Percentiles rank a stretch among this genome's conserved stretches.
These are phyloP conservation scores for Cephus pygmeus DNA, from an alignment of 2,888 invertebrate genomes.

Conservation along the genomic window DNA sequence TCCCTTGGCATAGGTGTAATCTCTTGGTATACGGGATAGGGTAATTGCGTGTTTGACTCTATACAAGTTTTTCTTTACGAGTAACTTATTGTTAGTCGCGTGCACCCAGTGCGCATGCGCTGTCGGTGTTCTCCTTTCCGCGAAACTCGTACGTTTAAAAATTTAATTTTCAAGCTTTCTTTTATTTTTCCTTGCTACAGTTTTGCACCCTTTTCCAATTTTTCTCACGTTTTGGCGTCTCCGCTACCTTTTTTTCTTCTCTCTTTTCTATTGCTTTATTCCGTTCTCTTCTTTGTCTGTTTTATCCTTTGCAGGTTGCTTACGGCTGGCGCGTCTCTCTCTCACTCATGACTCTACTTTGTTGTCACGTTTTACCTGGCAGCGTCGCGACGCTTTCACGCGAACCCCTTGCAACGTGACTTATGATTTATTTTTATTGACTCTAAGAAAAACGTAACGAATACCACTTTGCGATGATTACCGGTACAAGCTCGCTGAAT, in stretches of 20 bases:
- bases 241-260: constrained; percentile 4
- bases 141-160: constrained; percentile 34
- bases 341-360: no score
- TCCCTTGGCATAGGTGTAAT: background rate
- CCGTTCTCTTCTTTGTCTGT: constrained; percentile 8
- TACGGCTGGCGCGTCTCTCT: no score
- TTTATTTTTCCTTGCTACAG: constrained; percentile 29
- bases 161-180: constrained; percentile 41
- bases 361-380: no score
- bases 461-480: no score
- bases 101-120: constrained; percentile 12
- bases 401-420: no score
- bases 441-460: no score
- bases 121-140: constrained; percentile 30
- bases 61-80: constrained; percentile 22
- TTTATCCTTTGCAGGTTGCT: background rate
- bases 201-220: constrained; percentile 25
- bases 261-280: constrained; percentile 8
- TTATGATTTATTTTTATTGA: no score
- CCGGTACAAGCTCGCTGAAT: no score
- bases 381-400: no score
- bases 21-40: constrained; percentile 13
- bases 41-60: constrained; percentile 37
- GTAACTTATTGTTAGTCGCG: background rate
- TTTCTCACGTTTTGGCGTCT: constrained; percentile 7